These are phyloP conservation scores for Folsomia candida DNA, from an alignment of 2,888 invertebrate species.

Conservation along the genomic window DNA sequence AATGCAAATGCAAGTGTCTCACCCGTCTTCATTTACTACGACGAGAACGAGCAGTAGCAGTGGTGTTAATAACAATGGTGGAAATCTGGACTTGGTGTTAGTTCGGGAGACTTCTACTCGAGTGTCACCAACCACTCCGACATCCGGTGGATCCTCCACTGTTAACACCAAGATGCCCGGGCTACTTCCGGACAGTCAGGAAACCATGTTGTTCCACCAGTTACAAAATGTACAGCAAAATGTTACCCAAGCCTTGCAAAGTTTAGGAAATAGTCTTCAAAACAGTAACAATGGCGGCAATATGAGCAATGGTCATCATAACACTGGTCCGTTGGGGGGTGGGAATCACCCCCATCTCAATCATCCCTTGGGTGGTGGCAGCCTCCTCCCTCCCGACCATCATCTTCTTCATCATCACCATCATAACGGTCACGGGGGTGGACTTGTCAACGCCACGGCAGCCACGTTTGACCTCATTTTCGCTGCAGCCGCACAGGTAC, in stretches of 20 bases:
- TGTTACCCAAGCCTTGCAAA: background rate
- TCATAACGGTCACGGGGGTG: background rate
- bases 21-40: background rate
- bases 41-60: too few species aligned
- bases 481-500: conserved; percentile 49
- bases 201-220: conserved; percentile 13
- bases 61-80: background rate
- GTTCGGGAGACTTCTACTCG: background rate
- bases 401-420: background rate
- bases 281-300: background rate
- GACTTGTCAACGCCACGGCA: conserved; percentile 28
- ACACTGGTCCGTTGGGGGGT: too few species aligned
- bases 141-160: background rate
- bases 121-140: background rate
- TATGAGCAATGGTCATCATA: background rate
- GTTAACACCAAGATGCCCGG: conserved; percentile 38
- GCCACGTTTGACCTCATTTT: conserved; percentile 46
- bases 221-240: conserved; percentile 3
- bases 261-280: background rate
- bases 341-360: too few species aligned
- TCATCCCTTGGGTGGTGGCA: too few species aligned
- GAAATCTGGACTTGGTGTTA: background rate
- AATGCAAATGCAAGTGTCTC: background rate
- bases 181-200: conserved; percentile 32
- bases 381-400: background rate